Evolutionary conservation across 2,888 invertebrate genomes (phyloP), one percentile per base, ranked within the genome.

Genomic region (Heliconius ismenius): DNA sequence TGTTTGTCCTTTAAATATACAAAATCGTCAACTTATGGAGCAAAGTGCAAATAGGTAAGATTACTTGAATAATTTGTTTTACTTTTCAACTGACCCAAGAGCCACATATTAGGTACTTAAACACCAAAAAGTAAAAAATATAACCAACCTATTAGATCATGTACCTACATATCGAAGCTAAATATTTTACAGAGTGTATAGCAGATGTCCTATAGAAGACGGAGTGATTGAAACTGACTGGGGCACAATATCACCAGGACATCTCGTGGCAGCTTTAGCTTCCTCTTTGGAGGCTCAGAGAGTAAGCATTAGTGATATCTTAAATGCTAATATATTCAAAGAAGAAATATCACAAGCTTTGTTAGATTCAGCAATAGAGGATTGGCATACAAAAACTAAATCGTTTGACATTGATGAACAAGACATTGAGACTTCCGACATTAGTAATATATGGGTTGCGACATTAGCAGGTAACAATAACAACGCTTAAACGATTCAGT

Each of bases 201-300:
- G 95, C 82, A 86, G 94, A 82, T 96, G 96, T 84, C 96, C 96
- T 0, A 91, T 95, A 78, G 96, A 96, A 90, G 92, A 94, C 58
- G 97, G 97, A 1, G 95, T 96, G 0, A 90, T 96, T 15, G 92
- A 95, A 84, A 95, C 96, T 0, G 90, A 93, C 6, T 96, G 95
- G 94, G 96, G 96, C 4, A 93, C 95, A 0, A 86, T 96, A 79
- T 91, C 96, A 9, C 92, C 95, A 1, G 96, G 96, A 0, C 94
- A 95, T 3, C 83, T 96, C 13, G 92, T 96, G 77, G 92, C 95
- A 6, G 95, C 95, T 1, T 89, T 96, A 74, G 95, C 96, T 1
- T 93, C 96, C 0, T 94, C 95, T 0, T 87, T 96, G n/a, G 95
- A 96, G 83, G 89, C 92, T 21, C 95, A 96, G 83, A 88, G 90